A percentile compares a stretch with the other conserved stretches of the same genome.
These are phyloP conservation scores for Apodemus sylvaticus DNA, from an alignment of 2,113 vertebrate genomes.

Conservation along the genomic window DNA sequence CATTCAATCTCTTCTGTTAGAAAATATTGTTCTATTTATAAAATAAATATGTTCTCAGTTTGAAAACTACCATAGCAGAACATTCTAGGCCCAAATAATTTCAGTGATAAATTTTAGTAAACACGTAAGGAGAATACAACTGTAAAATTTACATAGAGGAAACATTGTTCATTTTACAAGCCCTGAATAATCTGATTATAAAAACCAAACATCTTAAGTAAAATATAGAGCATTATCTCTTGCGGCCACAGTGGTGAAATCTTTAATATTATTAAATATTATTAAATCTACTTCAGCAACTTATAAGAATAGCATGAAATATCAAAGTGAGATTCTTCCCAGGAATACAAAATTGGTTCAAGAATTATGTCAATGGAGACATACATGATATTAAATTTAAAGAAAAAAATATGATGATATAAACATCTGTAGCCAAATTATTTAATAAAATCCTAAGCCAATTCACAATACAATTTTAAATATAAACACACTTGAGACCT, in stretches of 20 bases:
- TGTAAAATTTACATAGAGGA: not conserved
- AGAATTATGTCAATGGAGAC: not conserved
- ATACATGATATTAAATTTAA: not conserved
- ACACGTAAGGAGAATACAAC: not conserved
- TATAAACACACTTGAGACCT: not conserved
- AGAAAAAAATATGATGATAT: not conserved
- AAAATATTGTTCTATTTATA: not conserved
- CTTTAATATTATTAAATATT: not conserved
- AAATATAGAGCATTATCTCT: not conserved
- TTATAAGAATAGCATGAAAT: not conserved
- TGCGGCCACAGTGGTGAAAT: not conserved
- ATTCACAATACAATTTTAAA: not conserved
- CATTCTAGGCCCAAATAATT: not conserved
- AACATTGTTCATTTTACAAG: not conserved
- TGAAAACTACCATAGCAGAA: not conserved
- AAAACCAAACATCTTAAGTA: not conserved
- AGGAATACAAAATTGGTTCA: not conserved
- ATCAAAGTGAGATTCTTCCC: not conserved
- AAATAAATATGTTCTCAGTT: not conserved
- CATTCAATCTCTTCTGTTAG: not conserved
- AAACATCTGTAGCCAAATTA: not conserved
- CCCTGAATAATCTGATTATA: not conserved
- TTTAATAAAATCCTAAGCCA: not conserved
- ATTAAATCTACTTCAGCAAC: not conserved
- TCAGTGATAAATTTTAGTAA: not conserved